phyloP scores from a whole-genome alignment of 2,888 invertebrate genomes.

The Ecliptopera silaceata region DNA sequence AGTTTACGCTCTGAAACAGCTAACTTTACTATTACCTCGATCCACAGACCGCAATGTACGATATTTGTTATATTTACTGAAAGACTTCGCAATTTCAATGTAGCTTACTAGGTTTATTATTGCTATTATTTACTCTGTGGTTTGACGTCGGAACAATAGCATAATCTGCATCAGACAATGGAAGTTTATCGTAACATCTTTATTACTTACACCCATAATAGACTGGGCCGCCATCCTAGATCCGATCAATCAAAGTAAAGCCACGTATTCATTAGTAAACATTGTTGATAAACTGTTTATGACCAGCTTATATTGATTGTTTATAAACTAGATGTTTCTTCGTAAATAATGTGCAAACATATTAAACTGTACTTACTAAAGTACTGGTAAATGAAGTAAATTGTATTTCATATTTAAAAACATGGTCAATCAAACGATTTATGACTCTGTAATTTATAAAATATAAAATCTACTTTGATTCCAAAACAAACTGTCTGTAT shows the following conservation, averaged over 20 bases:
- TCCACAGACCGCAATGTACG: no score
- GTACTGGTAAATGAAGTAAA: no score
- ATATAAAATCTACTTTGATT: neutral
- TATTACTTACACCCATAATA: constrained; percentile 27
- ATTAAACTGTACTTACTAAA: no score
- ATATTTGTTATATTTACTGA: constrained; percentile 12
- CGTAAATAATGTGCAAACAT: no score
- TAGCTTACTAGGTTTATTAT: neutral
- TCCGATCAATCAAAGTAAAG: neutral
- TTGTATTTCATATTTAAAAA: neutral
- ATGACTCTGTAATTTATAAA: neutral
- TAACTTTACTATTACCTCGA: no score
- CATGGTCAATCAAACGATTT: neutral
- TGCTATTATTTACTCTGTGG: neutral
- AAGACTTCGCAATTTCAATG: constrained; percentile 14
- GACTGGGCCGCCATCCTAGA: constrained; percentile 7
- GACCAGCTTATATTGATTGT: no score
- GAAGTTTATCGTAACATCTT: constrained; percentile 26
- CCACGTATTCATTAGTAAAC: no score
- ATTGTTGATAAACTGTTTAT: no score
- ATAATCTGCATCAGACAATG: constrained; percentile 22
- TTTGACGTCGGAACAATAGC: constrained; percentile 20
- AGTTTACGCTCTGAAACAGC: no score
- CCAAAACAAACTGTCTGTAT: neutral
- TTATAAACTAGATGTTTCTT: no score